Conservation (phyloP, 2,888 invertebrate genomes). For the Stenichneumon culpator region DNA sequence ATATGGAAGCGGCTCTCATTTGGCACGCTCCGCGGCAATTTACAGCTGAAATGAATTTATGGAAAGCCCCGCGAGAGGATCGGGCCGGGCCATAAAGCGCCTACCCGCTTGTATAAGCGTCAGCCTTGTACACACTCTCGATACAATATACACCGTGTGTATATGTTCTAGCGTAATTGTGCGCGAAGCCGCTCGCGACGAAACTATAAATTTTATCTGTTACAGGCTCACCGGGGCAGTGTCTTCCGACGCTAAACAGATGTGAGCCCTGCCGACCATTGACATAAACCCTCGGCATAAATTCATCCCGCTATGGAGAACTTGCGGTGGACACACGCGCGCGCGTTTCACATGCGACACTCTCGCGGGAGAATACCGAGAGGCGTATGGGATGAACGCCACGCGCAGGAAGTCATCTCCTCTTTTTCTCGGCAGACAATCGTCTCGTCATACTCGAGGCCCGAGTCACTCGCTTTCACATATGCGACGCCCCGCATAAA, state of each 20-base stretch:
- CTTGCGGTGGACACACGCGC: not conserved
- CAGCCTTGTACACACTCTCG: slow-evolving; percentile 13
- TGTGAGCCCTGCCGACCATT: slow-evolving; percentile 78
- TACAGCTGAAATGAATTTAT: slow-evolving; percentile 82
- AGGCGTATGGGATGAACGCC: slow-evolving; percentile 11
- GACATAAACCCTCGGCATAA: slow-evolving; percentile 82
- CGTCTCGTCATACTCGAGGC: slow-evolving; percentile 20
- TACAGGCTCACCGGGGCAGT: slow-evolving; percentile 66
- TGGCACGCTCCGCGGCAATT: slow-evolving; percentile 77
- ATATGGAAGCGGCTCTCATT: slow-evolving; percentile 79
- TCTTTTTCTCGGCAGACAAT: slow-evolving; percentile 29
- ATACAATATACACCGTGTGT: not conserved
- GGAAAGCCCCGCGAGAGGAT: slow-evolving; percentile 72
- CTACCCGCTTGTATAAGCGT: slow-evolving; percentile 34
- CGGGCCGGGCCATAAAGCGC: slow-evolving; percentile 57
- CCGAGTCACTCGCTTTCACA: slow-evolving; percentile 55
- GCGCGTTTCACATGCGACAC: not conserved
- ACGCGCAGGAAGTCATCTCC: slow-evolving; percentile 40
- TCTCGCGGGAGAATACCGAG: slow-evolving; percentile 28
- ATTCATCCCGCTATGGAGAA: slow-evolving; percentile 76
- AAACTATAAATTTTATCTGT: slow-evolving; percentile 82
- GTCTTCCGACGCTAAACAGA: slow-evolving; percentile 80
- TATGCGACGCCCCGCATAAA: not conserved
- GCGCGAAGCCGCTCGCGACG: slow-evolving; percentile 72
- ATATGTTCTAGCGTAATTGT: slow-evolving; percentile 18